Base-by-base conservation (phyloP, 2,797 vertebrate genomes). In the Cyprinella venusta region DNA sequence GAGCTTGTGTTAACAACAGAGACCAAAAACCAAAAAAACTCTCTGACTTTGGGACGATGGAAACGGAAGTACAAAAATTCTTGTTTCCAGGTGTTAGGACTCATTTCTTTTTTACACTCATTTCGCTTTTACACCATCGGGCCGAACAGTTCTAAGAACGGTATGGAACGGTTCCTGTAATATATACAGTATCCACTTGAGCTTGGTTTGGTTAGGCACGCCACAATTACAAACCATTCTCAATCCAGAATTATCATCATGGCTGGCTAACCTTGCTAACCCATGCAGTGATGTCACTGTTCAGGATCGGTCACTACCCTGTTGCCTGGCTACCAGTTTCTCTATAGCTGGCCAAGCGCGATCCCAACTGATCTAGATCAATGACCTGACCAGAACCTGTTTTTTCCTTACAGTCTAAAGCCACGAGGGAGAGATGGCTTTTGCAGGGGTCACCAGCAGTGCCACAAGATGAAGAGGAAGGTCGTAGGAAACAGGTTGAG, bases 371-470 rank as follows among this genome's bases (percentile, higher is more conserved):
- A 74, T 74, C 10, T 36, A 36, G 36, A 40, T 76, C 21, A 40
- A 40, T 76, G 54, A 40, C n/a, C 36, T 42, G 21, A 76, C n/a
- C 13, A 40, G 59, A 77, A 64, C 61, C 21, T 64, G 0, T 8
- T 45, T 64, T 78, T 84, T 78, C 86, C 63, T 86, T 48, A 81
- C 90, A 99, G 98, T 99, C 98, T 88, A 99, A 98, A 97, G 94
- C 97, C 86, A 97, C 96, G 92, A 95, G 98, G 16, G 98, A 99
- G 89, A 96, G 96, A 92, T 99, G 98, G 98, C 96, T 99, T 89
- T 94, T 99, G 79, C 97, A 99, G 91, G 98, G 97, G 82, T 94
- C 95, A 38, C 94, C 95, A 42, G 91, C 93, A 8, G 94, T 92
- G 64, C 95, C 94, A 12, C 91, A 90, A 3, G 97, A 97, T 88